Evolutionary conservation across 2,113 vertebrate genomes (phyloP).

Genomic region (Eclectus roratus): DNA sequence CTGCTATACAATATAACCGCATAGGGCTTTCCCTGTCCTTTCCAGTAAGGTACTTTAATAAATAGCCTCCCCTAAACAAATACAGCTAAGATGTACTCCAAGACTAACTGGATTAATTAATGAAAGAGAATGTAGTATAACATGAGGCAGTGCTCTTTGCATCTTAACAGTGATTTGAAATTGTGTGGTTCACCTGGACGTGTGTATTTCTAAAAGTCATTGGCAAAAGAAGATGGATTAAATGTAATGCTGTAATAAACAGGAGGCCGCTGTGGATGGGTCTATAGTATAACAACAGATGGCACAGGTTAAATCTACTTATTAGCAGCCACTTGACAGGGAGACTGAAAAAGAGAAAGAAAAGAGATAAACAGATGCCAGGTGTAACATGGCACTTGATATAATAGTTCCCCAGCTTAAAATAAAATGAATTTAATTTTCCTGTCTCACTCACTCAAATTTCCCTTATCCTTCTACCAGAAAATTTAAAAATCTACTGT

Average conservation of each 20-base stretch:
- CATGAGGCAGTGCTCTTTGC: neutral
- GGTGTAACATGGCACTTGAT: neutral
- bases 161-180: neutral
- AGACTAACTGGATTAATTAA: neutral
- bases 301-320: slow-evolving; percentile 33
- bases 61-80: neutral
- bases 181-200: neutral
- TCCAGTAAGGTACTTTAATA: neutral
- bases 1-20: neutral
- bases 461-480: neutral
- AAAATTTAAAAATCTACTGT: neutral
- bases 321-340: slow-evolving; percentile 15
- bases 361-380: neutral
- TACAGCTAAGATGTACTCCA: neutral
- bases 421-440: neutral
- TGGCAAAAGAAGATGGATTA: slow-evolving; percentile 1
- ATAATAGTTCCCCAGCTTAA: neutral
- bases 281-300: slow-evolving; percentile 30
- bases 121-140: neutral
- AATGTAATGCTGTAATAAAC: slow-evolving; percentile 1
- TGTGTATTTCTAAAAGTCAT: neutral
- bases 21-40: neutral
- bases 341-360: neutral
- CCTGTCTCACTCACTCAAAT: neutral
- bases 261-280: neutral